Conservation (phyloP, 2,797 vertebrate genomes). For the Pseudochirops cupreus region DNA sequence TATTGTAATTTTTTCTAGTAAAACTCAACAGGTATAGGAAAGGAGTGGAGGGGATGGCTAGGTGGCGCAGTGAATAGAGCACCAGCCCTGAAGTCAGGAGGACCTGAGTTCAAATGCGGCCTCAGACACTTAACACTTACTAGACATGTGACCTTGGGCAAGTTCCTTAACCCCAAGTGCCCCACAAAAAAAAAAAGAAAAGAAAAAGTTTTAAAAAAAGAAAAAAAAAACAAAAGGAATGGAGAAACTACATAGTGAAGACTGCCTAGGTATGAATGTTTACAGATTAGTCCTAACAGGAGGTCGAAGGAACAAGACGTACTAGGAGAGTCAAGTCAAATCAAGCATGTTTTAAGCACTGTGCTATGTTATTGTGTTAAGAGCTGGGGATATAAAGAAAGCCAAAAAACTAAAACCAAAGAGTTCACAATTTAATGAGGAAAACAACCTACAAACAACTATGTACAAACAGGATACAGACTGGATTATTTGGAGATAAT, state of each 20-base stretch:
- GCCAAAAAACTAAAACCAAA: neutral
- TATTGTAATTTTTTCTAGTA: too few relatives aligned
- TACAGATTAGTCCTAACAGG: neutral
- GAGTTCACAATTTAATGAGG: neutral
- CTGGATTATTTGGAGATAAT: neutral
- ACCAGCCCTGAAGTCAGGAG: too few relatives aligned
- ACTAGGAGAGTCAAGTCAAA: neutral
- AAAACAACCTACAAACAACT: neutral
- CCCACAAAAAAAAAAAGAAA: too few relatives aligned
- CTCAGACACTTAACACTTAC: too few relatives aligned
- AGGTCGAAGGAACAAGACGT: neutral
- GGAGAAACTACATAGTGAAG: neutral
- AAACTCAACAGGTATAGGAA: neutral
- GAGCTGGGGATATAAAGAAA: neutral
- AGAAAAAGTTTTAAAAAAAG: too few relatives aligned
- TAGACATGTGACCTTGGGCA: too few relatives aligned
- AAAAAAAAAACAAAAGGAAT: neutral
- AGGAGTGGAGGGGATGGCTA: neutral
- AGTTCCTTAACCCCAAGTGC: too few relatives aligned
- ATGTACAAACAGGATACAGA: neutral
- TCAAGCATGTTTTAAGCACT: neutral
- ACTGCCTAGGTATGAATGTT: neutral
- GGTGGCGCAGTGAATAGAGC: too few relatives aligned
- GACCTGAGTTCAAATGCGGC: too few relatives aligned
- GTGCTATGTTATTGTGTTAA: neutral